Evolutionary conservation across 2,888 invertebrate species (phyloP), one percentile per base, ranked within the genome.

Genomic region (Drosophila buzzatii): DNA sequence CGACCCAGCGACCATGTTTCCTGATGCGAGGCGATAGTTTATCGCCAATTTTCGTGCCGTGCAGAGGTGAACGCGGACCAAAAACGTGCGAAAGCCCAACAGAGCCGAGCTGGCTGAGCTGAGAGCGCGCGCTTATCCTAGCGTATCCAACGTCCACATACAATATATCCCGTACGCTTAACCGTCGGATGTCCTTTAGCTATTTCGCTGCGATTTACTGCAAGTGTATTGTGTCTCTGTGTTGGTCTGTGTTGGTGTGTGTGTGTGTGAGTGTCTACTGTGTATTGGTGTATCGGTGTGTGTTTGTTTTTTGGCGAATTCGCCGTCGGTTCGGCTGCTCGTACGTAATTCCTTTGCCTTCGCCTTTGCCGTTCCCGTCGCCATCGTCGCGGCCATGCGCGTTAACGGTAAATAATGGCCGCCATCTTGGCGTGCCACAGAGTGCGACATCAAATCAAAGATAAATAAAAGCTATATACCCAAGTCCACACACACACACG

Each of bases 1-100:
- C 53, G 53, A 53, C 53, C 53, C 53, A 53, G 81, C 85, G 91
- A 91, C 91, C 91, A 91, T 91, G 90, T 91, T 91, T 91, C 91
- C 91, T 92, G 91, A 91, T 92, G 91, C 92, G 92, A 91, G 91
- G 91, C 92, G 92, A 93, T 93, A 93, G 93, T 93, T 93, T 93
- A 93, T 93, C 93, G 93, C 92, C 92, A 93, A 93, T 93, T 92
- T 92, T 92, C 93, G 92, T 92, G 92, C 92, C 91, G 93, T 92
- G 92, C 92, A 92, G 93, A 92, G 92, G 92, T 92, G 91, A 91
- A 92, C 90, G 92, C 92, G 92, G 92, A 92, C 90, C 89, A 91
- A 88, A 88, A 86, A 85, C 91, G 85, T 88, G 89, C 82, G 77
- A 81, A 71, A 73, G 56, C 59, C 72, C 71, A 44, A 55, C 59